These are phyloP conservation scores for Zoanthus solanderi DNA, from an alignment of 92 coral and sea anemone species.

Conservation along the genomic window DNA sequence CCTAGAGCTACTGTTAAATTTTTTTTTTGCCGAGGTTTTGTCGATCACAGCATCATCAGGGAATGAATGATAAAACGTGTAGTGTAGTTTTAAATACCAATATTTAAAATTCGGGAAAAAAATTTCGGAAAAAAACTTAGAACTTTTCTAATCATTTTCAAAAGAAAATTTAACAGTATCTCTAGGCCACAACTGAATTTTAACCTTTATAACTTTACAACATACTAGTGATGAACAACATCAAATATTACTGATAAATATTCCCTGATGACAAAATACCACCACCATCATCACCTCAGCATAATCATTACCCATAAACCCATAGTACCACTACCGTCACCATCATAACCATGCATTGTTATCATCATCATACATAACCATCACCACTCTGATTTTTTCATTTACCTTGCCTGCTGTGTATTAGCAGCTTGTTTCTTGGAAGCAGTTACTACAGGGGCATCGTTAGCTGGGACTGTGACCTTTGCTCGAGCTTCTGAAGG, in stretches of 20 bases:
- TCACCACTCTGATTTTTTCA: background rate
- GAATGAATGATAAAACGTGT: no score
- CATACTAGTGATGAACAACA: background rate
- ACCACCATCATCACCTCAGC: background rate
- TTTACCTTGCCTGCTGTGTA: constrained; percentile 50
- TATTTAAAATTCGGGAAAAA: no score
- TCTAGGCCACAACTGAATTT: no score
- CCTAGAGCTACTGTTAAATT: no score
- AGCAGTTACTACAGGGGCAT: constrained; percentile 44
- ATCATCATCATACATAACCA: background rate
- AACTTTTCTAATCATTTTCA: no score
- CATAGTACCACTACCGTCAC: background rate
- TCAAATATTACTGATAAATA: background rate
- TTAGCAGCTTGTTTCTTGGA: constrained; percentile 77
- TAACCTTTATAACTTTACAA: no score
- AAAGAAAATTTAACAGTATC: no score
- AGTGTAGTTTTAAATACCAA: no score
- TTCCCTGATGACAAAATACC: no score
- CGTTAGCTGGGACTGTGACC: constrained; percentile 54
- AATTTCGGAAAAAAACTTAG: no score
- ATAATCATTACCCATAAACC: background rate
- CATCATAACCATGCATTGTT: background rate
- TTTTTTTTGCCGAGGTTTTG: no score
- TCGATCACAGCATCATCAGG: no score
- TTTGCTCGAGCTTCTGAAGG: constrained; percentile 70